These are phyloP conservation scores for Neodiprion fabricii DNA, from an alignment of 1,140 invertebrate species.

Conservation along the genomic window DNA sequence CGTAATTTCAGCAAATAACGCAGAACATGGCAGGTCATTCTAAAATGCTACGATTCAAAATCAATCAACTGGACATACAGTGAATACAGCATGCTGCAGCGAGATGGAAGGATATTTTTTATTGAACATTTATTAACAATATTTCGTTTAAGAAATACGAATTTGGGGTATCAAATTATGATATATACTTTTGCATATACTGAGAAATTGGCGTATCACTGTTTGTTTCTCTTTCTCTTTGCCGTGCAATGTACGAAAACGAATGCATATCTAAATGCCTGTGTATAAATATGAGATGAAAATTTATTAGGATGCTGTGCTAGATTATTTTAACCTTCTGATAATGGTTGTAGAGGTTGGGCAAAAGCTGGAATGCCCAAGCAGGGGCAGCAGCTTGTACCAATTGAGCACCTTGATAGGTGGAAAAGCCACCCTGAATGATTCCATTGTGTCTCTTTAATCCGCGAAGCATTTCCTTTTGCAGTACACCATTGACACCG, in stretches of 20 bases:
- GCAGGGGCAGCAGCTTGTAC: constrained; percentile 66
- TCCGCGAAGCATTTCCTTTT: constrained; percentile 67
- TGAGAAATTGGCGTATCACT: no score
- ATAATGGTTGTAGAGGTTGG: constrained; percentile 80
- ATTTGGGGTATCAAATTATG: neutral
- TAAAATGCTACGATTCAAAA: no score
- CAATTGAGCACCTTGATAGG: constrained; percentile 54
- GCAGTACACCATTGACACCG: constrained; percentile 57
- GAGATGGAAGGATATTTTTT: neutral
- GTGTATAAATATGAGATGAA: constrained; percentile 19
- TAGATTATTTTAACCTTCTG: constrained; percentile 74
- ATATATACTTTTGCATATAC: no score
- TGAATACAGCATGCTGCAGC: neutral
- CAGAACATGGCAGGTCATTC: no score
- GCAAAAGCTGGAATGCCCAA: constrained; percentile 84
- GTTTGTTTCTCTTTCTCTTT: no score
- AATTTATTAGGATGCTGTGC: constrained; percentile 3
- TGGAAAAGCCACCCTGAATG: constrained; percentile 29
- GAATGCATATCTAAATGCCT: neutral
- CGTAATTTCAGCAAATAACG: no score
- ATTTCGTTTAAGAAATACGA: neutral
- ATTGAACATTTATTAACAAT: neutral
- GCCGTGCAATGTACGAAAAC: constrained; percentile 13
- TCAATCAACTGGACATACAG: neutral
- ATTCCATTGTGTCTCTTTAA: constrained; percentile 59